Base-by-base conservation (phyloP, 2,888 invertebrate genomes). In the Galerucella pusilla region DNA sequence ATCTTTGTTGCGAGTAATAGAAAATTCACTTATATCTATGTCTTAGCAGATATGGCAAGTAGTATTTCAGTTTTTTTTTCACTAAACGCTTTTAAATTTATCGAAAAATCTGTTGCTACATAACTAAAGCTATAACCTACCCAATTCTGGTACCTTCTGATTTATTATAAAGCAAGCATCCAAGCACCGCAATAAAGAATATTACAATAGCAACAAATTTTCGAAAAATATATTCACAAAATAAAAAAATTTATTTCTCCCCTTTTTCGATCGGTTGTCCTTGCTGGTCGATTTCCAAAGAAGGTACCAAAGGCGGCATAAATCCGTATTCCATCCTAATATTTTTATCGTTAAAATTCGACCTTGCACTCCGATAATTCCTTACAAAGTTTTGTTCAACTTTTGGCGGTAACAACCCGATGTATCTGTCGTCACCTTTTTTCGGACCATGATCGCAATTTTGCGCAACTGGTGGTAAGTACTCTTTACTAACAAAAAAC, bases 271-370 rank as follows among this genome's bases (percentile, higher is more conserved):
- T 85, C 0, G 93, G 93, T 76, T 91, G 87, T 1, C 93, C 93
- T 78, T 93, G 91, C 78, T 94, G 92, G 83, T 94, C 94, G 11
- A 95, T 92, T 85, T 95, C 94, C 5, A 93, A 89, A 0, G 96
- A 96, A 0, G 96, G 96, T 76, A 94, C 90, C 81, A 96, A 85
- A 0, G 95, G 96, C 0, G 96, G 95, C 82, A 93, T 94, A 80
- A 96, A 96, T 0, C 95, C 92, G 81, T 96, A 96, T 80, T 96
- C 96, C 83, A 96, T 90, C 81, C 93, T 91, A 0, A 95, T 88
- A 78, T 91, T 91, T 73, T 92, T 89, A 20, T 92, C 92, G 49
- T 92, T 92, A 28, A 91, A 89, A 72, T 88, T 90, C 28, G 89
- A 89, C n/a, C 87, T 84, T 2, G 86, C 85, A 42, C 79, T 82